Percentiles rank a stretch among this genome's conserved stretches.
Evolutionary conservation across 2,113 vertebrate species (phyloP).

Genomic region (Polyodon spathula): DNA sequence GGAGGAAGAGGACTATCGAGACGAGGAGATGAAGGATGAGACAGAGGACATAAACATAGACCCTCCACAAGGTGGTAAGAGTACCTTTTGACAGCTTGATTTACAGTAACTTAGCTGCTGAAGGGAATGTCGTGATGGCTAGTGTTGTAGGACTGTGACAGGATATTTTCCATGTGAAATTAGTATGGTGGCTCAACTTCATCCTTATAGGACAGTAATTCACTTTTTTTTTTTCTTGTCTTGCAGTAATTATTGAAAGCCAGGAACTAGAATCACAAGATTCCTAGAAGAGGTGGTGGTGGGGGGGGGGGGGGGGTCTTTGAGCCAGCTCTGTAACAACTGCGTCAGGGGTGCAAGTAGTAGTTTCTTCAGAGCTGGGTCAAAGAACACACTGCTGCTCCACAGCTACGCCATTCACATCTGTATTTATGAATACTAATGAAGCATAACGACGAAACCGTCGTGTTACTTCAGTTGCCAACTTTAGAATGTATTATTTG

Average conservation of each 20-base stretch:
- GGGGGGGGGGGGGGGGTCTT: too few relatives aligned
- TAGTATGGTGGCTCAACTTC: neutral
- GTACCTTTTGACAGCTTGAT: too few relatives aligned
- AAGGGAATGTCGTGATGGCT: neutral
- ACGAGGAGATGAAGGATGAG: slow-evolving; percentile 76
- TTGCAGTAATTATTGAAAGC: too few relatives aligned
- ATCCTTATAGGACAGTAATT: neutral
- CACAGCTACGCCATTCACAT: slow-evolving; percentile 24
- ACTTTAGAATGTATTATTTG: slow-evolving; percentile 24
- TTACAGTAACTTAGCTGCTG: too few relatives aligned
- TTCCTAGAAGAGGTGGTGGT: slow-evolving; percentile 38
- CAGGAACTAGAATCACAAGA: slow-evolving; percentile 52
- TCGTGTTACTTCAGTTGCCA: slow-evolving; percentile 33
- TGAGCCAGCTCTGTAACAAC: too few relatives aligned
- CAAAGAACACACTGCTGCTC: slow-evolving; percentile 31
- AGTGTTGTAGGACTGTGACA: too few relatives aligned
- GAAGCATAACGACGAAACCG: slow-evolving; percentile 20
- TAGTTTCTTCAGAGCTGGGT: slow-evolving; percentile 23
- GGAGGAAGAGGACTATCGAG: slow-evolving; percentile 72
- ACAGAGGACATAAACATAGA: slow-evolving; percentile 63
- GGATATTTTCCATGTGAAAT: neutral
- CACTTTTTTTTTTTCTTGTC: neutral
- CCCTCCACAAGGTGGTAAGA: slow-evolving; percentile 57
- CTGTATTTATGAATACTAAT: slow-evolving; percentile 21
- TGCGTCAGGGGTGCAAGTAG: slow-evolving; percentile 23